Percentiles rank a stretch among this genome's conserved stretches.
These are phyloP conservation scores for Rhagonycha lutea DNA, from an alignment of 2,888 invertebrate genomes.

Conservation along the genomic window DNA sequence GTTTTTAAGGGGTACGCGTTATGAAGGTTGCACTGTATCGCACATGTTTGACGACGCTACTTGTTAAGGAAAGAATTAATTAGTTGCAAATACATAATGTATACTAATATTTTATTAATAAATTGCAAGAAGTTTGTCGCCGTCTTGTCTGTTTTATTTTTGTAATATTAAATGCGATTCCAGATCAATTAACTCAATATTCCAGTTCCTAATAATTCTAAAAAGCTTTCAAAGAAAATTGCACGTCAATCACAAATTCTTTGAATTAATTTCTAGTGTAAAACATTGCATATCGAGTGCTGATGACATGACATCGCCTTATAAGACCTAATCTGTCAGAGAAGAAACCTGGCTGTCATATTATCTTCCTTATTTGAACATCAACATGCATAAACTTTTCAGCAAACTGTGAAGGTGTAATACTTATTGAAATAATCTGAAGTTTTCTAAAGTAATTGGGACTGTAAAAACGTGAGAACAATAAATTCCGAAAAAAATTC, in stretches of 20 bases:
- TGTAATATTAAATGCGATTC: conserved; percentile 28
- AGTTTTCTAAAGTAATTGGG: conserved; percentile 7
- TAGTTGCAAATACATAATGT: conserved; percentile 39
- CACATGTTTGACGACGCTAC: not conserved
- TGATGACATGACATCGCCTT: conserved; percentile 27
- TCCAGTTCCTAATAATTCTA: conserved; percentile 43
- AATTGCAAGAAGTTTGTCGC: conserved; percentile 33
- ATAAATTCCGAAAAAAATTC: not conserved
- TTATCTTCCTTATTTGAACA: conserved; percentile 26
- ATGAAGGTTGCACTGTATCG: not conserved
- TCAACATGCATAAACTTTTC: conserved; percentile 11
- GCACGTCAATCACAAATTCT: conserved; percentile 36
- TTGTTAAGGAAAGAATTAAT: conserved; percentile 27
- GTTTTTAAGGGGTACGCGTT: not conserved
- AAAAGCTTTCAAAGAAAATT: conserved; percentile 38
- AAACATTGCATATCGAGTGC: conserved; percentile 30
- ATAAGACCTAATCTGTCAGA: conserved; percentile 27
- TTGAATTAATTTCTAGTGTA: conserved; percentile 36
- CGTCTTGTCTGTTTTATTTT: conserved; percentile 38
- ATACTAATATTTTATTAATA: conserved; percentile 35
- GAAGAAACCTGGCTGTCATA: conserved; percentile 27
- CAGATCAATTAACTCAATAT: conserved; percentile 43
- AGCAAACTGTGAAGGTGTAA: conserved; percentile 23
- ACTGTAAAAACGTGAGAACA: not conserved
- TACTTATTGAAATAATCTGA: conserved; percentile 19